Evolutionary conservation across 1,140 invertebrate species (phyloP).

Genomic region (Harlomillsia oculata): DNA sequence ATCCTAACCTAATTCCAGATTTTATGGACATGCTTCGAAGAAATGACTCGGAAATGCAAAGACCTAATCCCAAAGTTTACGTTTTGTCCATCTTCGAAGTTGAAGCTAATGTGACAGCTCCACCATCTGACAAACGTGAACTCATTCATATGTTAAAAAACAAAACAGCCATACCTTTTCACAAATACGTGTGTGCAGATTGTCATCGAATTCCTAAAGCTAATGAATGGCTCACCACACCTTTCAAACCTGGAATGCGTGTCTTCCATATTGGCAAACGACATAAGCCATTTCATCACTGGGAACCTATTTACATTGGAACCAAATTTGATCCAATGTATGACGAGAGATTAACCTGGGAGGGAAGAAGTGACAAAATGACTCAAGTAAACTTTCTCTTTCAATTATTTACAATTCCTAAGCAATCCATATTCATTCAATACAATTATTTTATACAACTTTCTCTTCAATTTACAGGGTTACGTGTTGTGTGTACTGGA

Average conservation of each 20-base stretch:
- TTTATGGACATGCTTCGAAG: conserved; percentile 72
- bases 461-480: conserved; percentile 51
- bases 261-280: conserved; percentile 77
- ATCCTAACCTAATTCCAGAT: conserved; percentile 48
- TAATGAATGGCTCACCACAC: conserved; percentile 58
- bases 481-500: conserved; percentile 75
- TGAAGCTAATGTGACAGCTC: conserved; percentile 52
- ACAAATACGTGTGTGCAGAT: conserved; percentile 75
- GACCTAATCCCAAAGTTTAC: conserved; percentile 62
- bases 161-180: conserved; percentile 75
- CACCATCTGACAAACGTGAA: conserved; percentile 63
- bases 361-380: conserved; percentile 87
- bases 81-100: conserved; percentile 76
- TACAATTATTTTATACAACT: too few species aligned
- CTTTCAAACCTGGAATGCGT: conserved; percentile 57
- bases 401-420: too few species aligned
- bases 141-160: conserved; percentile 59
- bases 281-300: conserved; percentile 65
- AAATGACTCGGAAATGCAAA: conserved; percentile 52
- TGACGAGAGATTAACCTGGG: conserved; percentile 72
- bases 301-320: conserved; percentile 84
- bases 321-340: conserved; percentile 77
- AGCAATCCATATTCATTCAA: too few species aligned
- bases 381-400: conserved; percentile 58
- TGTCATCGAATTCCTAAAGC: conserved; percentile 74